Percentiles rank a stretch among this genome's conserved stretches.
These are phyloP conservation scores for Procavia capensis DNA, from an alignment of 2,113 vertebrate species.

Conservation along the genomic window DNA sequence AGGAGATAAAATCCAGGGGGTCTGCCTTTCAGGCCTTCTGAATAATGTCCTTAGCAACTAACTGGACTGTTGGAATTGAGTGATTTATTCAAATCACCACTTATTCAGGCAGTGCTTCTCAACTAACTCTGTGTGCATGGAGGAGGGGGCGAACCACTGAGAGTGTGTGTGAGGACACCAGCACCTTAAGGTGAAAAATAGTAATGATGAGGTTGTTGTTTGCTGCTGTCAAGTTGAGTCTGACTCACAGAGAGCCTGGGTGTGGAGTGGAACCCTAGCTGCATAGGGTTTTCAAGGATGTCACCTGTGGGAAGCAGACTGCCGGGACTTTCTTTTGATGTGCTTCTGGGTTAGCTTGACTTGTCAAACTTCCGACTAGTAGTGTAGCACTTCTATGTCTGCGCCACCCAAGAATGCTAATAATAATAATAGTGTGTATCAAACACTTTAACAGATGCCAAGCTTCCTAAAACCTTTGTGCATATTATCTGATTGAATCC, in stretches of 20 bases:
- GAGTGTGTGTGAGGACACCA: neutral
- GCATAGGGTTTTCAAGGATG: neutral
- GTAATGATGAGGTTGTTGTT: neutral
- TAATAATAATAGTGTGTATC: neutral
- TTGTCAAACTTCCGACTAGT: neutral
- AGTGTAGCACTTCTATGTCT: neutral
- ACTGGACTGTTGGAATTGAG: neutral
- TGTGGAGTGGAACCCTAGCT: neutral
- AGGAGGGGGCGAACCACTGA: neutral
- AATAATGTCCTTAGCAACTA: conserved; percentile 25
- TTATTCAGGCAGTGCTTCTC: neutral
- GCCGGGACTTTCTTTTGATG: neutral
- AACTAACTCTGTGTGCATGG: rapidly evolving
- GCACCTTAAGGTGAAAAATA: neutral
- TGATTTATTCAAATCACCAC: neutral
- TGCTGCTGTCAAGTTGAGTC: neutral
- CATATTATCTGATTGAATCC: conserved; percentile 7
- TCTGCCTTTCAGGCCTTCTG: conserved; percentile 6
- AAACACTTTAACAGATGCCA: neutral
- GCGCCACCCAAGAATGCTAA: neutral
- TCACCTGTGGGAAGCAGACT: neutral
- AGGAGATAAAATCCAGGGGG: conserved; percentile 44
- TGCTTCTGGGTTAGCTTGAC: neutral
- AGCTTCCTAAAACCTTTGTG: conserved; percentile 24
- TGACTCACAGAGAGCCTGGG: neutral